These are phyloP conservation scores for Toxotes lorentzi DNA, from an alignment of 2,797 vertebrate species.

Conservation along the genomic window DNA sequence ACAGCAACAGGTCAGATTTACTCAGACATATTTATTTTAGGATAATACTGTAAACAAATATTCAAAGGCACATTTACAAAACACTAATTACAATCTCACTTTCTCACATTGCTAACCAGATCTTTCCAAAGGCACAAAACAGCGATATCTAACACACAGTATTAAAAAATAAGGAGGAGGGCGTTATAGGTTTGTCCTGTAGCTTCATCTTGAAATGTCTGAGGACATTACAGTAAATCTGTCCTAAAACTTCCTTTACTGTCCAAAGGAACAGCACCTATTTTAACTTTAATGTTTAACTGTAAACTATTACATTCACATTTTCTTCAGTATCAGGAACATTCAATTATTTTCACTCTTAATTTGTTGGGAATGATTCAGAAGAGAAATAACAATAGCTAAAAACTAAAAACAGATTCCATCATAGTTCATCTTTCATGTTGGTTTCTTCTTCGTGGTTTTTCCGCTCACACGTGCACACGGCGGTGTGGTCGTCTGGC, in stretches of 20 bases:
- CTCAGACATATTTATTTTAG: slow-evolving; percentile 11
- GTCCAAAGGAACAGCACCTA: slow-evolving; percentile 9
- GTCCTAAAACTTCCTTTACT: neutral
- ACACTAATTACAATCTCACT: neutral
- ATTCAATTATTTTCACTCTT: neutral
- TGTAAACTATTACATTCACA: slow-evolving; percentile 10
- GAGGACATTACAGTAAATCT: neutral
- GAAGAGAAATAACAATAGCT: neutral
- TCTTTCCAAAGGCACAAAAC: slow-evolving; percentile 37
- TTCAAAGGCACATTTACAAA: slow-evolving; percentile 39
- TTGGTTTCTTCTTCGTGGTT: neutral
- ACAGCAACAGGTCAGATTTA: slow-evolving; percentile 7
- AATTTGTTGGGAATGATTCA: slow-evolving; percentile 19
- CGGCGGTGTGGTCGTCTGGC: slow-evolving; percentile 45
- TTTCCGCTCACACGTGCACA: slow-evolving; percentile 56
- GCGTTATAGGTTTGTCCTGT: neutral
- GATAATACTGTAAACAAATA: slow-evolving; percentile 6
- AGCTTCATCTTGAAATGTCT: neutral
- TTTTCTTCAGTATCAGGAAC: slow-evolving; percentile 13
- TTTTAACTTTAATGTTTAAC: neutral
- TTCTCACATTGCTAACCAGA: slow-evolving; percentile 1
- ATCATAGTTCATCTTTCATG: slow-evolving; percentile 74
- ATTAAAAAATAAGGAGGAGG: slow-evolving; percentile 15
- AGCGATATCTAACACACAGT: neutral
- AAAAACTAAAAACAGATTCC: neutral